Percentiles rank a stretch among this genome's conserved stretches.
Evolutionary conservation across 1,140 invertebrate genomes (phyloP).

Genomic region (Drosophila littoralis): DNA sequence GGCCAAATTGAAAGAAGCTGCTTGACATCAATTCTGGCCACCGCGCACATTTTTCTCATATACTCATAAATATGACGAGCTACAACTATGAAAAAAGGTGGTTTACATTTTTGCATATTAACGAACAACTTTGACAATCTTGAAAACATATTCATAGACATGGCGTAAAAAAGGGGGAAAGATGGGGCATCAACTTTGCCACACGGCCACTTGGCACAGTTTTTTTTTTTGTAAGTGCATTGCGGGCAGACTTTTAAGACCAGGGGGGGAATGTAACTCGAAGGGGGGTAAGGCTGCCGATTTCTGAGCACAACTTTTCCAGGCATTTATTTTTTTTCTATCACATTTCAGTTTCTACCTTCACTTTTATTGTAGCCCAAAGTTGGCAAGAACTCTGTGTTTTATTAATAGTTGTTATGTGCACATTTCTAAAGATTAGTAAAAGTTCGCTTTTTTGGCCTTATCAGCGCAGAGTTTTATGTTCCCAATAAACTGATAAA

Average conservation of each 20-base stretch:
- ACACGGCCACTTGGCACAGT: constrained; percentile 32
- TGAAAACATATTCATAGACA: constrained; percentile 8
- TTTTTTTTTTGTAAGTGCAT: constrained; percentile 10
- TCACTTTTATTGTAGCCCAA: constrained; percentile 2
- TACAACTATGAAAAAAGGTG: neutral
- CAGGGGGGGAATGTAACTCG: too few relatives aligned
- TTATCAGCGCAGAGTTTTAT: neutral
- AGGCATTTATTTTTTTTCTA: constrained; percentile 1
- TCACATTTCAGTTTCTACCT: constrained; percentile 10
- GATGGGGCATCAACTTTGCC: constrained; percentile 44
- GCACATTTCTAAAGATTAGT: neutral
- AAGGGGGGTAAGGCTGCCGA: too few relatives aligned
- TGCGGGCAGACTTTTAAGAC: neutral
- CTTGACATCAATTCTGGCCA: constrained; percentile 44
- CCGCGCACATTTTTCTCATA: constrained; percentile 14
- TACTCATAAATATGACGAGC: constrained; percentile 20
- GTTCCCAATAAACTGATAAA: constrained; percentile 1
- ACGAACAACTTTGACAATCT: constrained; percentile 15
- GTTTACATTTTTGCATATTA: constrained; percentile 30
- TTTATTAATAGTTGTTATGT: neutral
- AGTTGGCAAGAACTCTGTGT: constrained; percentile 8
- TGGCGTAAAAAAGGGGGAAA: neutral
- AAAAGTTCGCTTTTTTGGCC: neutral
- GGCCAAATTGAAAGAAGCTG: constrained; percentile 38
- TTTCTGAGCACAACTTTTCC: neutral